These are phyloP conservation scores for Drosophila leonis DNA, from an alignment of 2,888 invertebrate genomes.

Conservation along the genomic window DNA sequence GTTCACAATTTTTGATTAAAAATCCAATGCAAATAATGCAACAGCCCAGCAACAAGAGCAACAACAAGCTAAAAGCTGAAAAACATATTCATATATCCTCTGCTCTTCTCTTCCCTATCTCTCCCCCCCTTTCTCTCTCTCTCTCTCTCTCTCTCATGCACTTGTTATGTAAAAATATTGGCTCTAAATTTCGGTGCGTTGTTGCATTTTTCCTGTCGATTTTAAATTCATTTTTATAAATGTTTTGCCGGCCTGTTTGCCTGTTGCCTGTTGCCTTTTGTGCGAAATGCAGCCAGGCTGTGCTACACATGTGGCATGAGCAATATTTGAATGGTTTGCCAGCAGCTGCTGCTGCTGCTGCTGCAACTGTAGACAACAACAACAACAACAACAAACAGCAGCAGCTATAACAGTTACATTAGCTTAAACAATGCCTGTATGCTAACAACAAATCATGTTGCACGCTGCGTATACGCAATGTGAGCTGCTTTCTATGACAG, in stretches of 20 bases:
- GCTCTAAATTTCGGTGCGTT: slow-evolving; percentile 17
- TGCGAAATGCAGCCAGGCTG: not conserved
- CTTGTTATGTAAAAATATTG: not conserved
- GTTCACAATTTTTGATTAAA: slow-evolving; percentile 70
- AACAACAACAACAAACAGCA: slow-evolving; percentile 15
- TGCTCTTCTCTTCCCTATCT: not conserved
- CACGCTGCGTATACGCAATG: slow-evolving; percentile 63
- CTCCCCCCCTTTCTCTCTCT: not conserved
- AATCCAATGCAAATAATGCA: slow-evolving; percentile 72
- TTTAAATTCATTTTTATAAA: slow-evolving; percentile 76
- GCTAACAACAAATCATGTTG: slow-evolving; percentile 33
- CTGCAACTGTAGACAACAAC: slow-evolving; percentile 54
- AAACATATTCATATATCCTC: slow-evolving; percentile 49
- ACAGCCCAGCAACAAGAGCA: slow-evolving; percentile 22
- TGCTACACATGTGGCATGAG: slow-evolving; percentile 60
- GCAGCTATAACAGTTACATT: slow-evolving; percentile 11
- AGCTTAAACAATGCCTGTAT: slow-evolving; percentile 2
- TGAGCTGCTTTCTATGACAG: slow-evolving; percentile 3
- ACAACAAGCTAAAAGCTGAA: slow-evolving; percentile 10
- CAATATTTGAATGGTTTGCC: slow-evolving; percentile 50
- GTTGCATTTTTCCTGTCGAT: slow-evolving; percentile 71
- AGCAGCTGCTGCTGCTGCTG: slow-evolving; percentile 41
- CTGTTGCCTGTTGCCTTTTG: slow-evolving; percentile 10
- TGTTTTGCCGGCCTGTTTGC: slow-evolving; percentile 65
- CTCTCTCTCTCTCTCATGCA: not conserved